These are phyloP conservation scores for Caretta caretta DNA, from an alignment of 2,113 vertebrate species.

Conservation along the genomic window DNA sequence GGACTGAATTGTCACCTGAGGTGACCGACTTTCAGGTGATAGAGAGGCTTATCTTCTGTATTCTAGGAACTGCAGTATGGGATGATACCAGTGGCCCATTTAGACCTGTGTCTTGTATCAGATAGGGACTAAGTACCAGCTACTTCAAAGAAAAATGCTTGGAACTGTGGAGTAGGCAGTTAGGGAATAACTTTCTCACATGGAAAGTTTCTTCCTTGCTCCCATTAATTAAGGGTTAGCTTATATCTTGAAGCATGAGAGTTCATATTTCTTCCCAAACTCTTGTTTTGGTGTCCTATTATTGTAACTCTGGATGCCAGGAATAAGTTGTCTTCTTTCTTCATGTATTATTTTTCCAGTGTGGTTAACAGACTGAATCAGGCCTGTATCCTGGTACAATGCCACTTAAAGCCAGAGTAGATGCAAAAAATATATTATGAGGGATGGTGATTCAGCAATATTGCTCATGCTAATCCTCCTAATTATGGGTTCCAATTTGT, in stretches of 20 bases:
- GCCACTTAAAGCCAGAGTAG: not conserved
- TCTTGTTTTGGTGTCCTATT: not conserved
- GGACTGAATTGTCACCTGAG: not conserved
- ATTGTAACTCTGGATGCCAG: not conserved
- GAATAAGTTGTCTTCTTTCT: not conserved
- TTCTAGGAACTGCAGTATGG: not conserved
- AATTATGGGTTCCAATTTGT: not conserved
- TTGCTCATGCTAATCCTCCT: constrained; percentile 8
- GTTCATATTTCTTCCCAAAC: not conserved
- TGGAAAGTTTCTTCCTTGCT: not conserved
- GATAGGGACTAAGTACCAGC: not conserved
- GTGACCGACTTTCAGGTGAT: not conserved
- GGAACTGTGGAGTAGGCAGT: not conserved
- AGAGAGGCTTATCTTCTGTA: not conserved
- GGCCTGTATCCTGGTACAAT: not conserved
- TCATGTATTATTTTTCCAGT: not conserved
- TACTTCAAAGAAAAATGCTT: not conserved
- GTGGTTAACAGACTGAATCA: not conserved
- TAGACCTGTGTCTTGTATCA: not conserved
- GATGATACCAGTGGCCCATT: not conserved
- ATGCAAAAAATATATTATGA: constrained; percentile 4
- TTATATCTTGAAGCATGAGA: not conserved
- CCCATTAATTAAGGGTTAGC: not conserved
- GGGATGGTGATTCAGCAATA: not conserved
- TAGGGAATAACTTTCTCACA: not conserved